phyloP scores from a whole-genome alignment of 2,888 invertebrate species.

The Oligia strigilis region DNA sequence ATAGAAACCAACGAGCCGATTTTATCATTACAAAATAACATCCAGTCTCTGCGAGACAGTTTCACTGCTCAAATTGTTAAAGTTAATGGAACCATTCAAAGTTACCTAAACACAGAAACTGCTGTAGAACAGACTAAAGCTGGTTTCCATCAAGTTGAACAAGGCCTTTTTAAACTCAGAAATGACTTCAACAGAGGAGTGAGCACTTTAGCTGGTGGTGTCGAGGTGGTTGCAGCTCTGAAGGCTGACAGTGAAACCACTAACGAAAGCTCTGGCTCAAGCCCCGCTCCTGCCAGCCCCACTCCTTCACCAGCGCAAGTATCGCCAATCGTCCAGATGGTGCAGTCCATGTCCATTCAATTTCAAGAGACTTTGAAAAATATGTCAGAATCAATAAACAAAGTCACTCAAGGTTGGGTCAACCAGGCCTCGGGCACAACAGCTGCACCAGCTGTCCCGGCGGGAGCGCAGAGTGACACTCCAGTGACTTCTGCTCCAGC shows the following conservation, averaged over 20 bases:
- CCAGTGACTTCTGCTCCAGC: conserved; percentile 32
- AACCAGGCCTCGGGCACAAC: neutral
- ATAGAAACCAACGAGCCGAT: conserved; percentile 75
- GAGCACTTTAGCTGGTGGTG: conserved; percentile 77
- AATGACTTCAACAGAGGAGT: conserved; percentile 79
- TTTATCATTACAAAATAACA: conserved; percentile 75
- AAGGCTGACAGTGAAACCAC: conserved; percentile 72
- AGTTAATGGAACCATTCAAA: conserved; percentile 78
- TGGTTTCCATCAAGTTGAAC: conserved; percentile 70
- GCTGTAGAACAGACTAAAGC: conserved; percentile 64
- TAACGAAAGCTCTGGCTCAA: conserved; percentile 8
- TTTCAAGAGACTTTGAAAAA: rapidly evolving
- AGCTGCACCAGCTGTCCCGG: neutral
- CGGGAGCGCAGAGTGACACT: conserved; percentile 43
- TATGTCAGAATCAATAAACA: conserved; percentile 35
- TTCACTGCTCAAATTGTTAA: conserved; percentile 79
- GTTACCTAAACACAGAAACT: conserved; percentile 69
- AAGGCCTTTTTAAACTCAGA: conserved; percentile 73
- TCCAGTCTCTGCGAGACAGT: conserved; percentile 75
- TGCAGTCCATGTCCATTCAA: neutral
- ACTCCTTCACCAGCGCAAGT: conserved; percentile 6
- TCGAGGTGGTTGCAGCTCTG: conserved; percentile 74
- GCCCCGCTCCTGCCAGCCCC: conserved; percentile 26
- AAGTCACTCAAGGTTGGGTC: too few relatives aligned
- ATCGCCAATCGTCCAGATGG: rapidly evolving